Conservation (phyloP, 92 coral and sea anemone species). For the Hydrozoanthus gracilis region DNA sequence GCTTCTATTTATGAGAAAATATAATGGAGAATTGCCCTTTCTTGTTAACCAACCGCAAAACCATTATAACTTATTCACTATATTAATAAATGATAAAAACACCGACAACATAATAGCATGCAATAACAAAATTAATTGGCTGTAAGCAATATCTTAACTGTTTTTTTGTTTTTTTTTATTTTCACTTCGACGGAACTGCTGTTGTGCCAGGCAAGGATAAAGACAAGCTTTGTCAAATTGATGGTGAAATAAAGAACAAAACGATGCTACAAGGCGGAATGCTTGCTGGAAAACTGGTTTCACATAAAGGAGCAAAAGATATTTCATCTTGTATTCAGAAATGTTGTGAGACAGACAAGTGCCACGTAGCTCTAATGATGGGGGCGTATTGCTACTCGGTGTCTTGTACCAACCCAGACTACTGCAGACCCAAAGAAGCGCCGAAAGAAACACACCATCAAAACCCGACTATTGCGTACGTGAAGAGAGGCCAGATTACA, state of each 20-base stretch:
- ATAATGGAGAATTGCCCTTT: no score
- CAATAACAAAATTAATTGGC: no score
- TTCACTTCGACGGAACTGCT: slow-evolving; percentile 65
- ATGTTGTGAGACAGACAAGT: slow-evolving; percentile 83
- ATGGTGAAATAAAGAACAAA: slow-evolving; percentile 87
- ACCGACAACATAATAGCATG: no score
- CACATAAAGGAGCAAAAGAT: slow-evolving; percentile 74
- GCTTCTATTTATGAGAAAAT: no score
- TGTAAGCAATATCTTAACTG: no score
- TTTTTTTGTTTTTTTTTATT: not conserved
- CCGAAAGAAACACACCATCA: slow-evolving; percentile 82
- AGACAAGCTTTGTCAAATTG: slow-evolving; percentile 76
- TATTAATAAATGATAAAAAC: no score
- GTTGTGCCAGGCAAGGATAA: slow-evolving; percentile 65
- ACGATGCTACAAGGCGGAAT: slow-evolving; percentile 92
- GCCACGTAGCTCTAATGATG: slow-evolving; percentile 98
- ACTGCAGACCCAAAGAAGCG: slow-evolving; percentile 84
- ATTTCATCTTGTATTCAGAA: slow-evolving; percentile 85
- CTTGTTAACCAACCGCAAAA: no score
- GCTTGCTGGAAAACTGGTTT: slow-evolving; percentile 92
- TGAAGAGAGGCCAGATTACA: slow-evolving; percentile 85
- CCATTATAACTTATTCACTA: no score
- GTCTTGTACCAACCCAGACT: slow-evolving; percentile 80
- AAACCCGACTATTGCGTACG: slow-evolving; percentile 89
- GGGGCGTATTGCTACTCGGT: slow-evolving; percentile 91